Evolutionary conservation across 2,888 invertebrate species (phyloP).

Genomic region (Drosophila monieri): DNA sequence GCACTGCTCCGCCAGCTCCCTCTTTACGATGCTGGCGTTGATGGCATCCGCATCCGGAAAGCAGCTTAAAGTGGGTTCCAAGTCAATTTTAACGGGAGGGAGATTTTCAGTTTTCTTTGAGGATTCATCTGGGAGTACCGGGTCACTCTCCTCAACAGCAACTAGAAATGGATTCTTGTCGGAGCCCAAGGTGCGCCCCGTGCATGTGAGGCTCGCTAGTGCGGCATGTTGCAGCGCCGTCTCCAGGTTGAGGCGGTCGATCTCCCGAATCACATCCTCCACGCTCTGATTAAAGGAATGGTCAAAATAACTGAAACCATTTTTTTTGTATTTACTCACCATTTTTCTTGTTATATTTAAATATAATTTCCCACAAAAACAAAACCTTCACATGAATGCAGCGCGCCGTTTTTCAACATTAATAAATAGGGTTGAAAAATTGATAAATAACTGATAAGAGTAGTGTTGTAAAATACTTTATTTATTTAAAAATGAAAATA

Average conservation of each 20-base stretch:
- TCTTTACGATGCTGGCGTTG: slow-evolving; percentile 65
- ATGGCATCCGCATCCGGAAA: slow-evolving; percentile 59
- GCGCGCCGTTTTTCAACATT: background rate
- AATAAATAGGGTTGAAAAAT: background rate
- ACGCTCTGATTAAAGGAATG: slow-evolving; percentile 45
- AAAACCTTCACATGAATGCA: background rate
- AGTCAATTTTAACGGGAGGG: background rate
- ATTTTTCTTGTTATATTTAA: slow-evolving; percentile 12
- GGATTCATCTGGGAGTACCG: background rate
- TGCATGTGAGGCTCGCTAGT: slow-evolving; percentile 44
- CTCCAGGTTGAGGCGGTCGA: slow-evolving; percentile 40
- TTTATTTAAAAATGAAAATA: background rate
- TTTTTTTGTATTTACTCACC: slow-evolving; percentile 20
- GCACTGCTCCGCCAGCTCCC: slow-evolving; percentile 67
- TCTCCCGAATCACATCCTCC: slow-evolving; percentile 44
- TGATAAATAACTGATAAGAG: background rate
- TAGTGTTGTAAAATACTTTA: background rate
- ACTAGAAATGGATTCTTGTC: slow-evolving; percentile 51
- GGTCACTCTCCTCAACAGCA: background rate
- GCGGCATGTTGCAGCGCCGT: slow-evolving; percentile 60
- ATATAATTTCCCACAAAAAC: background rate
- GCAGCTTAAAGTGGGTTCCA: slow-evolving; percentile 42
- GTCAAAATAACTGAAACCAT: no score
- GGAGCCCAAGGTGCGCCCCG: slow-evolving; percentile 75
- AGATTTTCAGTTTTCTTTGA: background rate